Evolutionary conservation across 2,888 invertebrate genomes (phyloP), one percentile per base, ranked within the genome.

Genomic region (Torymus auratus): DNA sequence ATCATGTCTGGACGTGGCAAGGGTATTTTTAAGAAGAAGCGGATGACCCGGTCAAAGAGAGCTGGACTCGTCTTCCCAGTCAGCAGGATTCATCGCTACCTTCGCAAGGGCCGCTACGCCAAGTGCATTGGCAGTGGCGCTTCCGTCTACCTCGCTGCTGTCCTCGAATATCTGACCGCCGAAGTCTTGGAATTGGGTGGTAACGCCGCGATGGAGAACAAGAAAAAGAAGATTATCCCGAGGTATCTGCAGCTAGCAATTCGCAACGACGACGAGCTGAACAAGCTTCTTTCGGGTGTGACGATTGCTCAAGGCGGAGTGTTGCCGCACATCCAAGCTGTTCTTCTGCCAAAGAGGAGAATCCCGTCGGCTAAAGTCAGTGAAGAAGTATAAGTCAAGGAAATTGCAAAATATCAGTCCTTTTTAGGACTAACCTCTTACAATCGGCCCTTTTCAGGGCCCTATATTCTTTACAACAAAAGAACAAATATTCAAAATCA

Each of bases 231-330:
- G 13, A 88, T 88, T 85, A 94, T 95, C 68, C 95, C 96, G 0
- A 92, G 96, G 17, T 96, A 96, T 90, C 91, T 96, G 11, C 95
- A 96, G 88, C 89, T 96, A 83, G 96, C 96, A 65, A 94, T 96
- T 83, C 92, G 95, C 15, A 96, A 96, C 89, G 96, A 96, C 88
- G 95, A 96, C 85, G 96, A 96, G 87, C 91, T 96, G 87, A 95
- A 95, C 89, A 95, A 94, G 88, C 91, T 96, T 74, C 91, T 96
- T 1, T 96, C 95, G 89, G 96, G 96, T 81, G 96, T 41, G 7
- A 41, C 41, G 1, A 41, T 41, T 41, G 5, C 41, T 41, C 7
- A 41, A 7, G 41, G 41, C 7, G 41, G 41, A 41, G 41, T 41
- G 41, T 7, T 41, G 7, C 96, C 96, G 0, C 94, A 95, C 88